Base-by-base conservation (phyloP, 1,140 invertebrate genomes). In the Eriocheir sinensis region DNA sequence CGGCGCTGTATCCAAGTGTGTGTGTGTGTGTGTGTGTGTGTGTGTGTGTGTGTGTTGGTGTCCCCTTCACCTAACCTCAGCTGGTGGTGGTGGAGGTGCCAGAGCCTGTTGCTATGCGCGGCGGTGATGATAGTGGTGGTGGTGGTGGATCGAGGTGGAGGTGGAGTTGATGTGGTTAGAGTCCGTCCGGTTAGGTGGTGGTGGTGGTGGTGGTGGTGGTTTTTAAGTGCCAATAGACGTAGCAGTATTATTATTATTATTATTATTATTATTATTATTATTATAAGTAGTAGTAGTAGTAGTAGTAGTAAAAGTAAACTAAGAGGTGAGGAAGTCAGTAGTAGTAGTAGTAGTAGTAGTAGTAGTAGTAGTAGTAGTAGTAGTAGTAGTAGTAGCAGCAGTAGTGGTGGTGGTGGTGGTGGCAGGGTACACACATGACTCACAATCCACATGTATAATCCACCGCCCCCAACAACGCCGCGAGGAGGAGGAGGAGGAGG, bases 321-420 rank as follows among this genome's bases (percentile, higher is more conserved):
- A n/a, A n/a, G n/a, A n/a, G n/a, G n/a, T n/a, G n/a, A n/a, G n/a
- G n/a, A n/a, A n/a, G n/a, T n/a, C n/a, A n/a, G n/a, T n/a, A 2
- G 27, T 72, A 17, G 60, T 72, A 72, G 60, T 72, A 72, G 60
- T 72, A 72, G 60, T 72, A 72, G 27, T 72, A 72, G 60, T 72
- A 72, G 60, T 72, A 72, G 60, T 72, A 72, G 60, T 72, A 72
- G 60, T 72, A 72, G 60, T 72, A 72, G 60, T 72, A 72, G 60
- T 72, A 72, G 60, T 72, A 72, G 60, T 72, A 72, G 21, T 72
- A 72, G 4, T n/a, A 72, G 21, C n/a, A 72, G 53, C 27, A 60
- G 60, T 72, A 72, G 60, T 72, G 1, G 27, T 27, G 0, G 17
- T 72, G 2, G 60, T 72, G 2, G 60, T 72, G n/a, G 44, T 48